Percentiles rank a stretch among this genome's conserved stretches.
Evolutionary conservation across 1,140 invertebrate species (phyloP).

Genomic region (Macrobrachium nipponense): DNA sequence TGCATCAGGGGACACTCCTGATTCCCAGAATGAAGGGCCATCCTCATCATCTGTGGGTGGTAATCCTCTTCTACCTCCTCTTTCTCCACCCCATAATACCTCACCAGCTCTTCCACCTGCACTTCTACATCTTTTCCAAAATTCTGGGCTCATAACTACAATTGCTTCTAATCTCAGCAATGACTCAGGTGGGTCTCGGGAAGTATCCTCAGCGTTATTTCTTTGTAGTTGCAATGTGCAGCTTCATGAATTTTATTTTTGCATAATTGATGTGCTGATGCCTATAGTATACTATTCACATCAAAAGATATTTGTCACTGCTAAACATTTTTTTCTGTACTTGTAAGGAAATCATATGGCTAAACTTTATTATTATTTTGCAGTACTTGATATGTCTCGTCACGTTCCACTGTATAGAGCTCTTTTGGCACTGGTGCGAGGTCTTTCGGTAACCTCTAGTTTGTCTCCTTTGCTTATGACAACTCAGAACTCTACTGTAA

Average conservation of each 20-base stretch:
- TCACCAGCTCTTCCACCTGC: constrained; percentile 72
- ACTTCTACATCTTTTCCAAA: constrained; percentile 81
- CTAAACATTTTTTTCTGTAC: background rate
- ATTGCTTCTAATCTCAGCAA: constrained; percentile 92
- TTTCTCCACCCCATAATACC: constrained; percentile 64
- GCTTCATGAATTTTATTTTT: too few species aligned
- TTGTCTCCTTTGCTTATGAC: constrained; percentile 77
- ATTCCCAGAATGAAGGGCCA: constrained; percentile 23
- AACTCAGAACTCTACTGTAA: constrained; percentile 10
- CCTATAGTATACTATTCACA: too few species aligned
- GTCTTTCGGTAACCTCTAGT: constrained; percentile 79
- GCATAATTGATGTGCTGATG: too few species aligned
- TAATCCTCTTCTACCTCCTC: constrained; percentile 21
- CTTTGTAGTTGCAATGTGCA: too few species aligned
- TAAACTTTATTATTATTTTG: constrained; percentile 47
- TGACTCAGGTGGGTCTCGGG: constrained; percentile 79
- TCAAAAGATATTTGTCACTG: background rate
- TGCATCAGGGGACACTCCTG: constrained; percentile 22
- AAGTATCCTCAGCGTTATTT: background rate
- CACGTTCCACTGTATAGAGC: constrained; percentile 92
- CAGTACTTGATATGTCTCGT: constrained; percentile 91
- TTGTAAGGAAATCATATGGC: constrained; percentile 29
- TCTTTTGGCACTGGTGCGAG: constrained; percentile 83
- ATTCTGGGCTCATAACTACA: constrained; percentile 87
- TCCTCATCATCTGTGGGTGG: background rate